Percentiles rank a stretch among this genome's conserved stretches.
phyloP scores from a whole-genome alignment of 2,113 vertebrate genomes.

The Brienomyrus brachyistius region DNA sequence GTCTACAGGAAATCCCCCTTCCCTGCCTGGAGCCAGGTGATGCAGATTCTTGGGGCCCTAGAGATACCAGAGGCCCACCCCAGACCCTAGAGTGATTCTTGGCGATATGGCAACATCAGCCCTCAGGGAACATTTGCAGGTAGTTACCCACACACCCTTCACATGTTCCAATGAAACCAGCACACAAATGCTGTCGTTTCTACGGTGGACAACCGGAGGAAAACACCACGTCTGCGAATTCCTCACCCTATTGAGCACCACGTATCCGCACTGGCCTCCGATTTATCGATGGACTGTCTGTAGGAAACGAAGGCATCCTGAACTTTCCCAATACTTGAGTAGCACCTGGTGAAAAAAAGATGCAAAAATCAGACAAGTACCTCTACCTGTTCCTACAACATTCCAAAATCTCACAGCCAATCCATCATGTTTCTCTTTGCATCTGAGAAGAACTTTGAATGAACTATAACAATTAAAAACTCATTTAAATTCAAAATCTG shows the following conservation, averaged over 20 bases:
- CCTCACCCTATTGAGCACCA: constrained; percentile 99
- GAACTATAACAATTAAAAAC: not conserved
- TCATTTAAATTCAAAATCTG: not conserved
- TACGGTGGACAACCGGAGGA: not conserved
- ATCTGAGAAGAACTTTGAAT: not conserved
- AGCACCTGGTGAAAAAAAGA: constrained; percentile 72
- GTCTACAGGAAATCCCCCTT: not conserved
- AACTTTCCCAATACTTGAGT: constrained; percentile 99
- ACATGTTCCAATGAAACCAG: not conserved
- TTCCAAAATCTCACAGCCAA: not conserved
- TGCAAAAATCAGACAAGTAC: not conserved
- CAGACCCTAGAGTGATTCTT: not conserved
- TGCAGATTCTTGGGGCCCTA: not conserved
- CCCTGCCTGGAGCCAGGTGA: not conserved
- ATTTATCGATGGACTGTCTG: constrained; percentile 98
- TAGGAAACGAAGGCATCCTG: constrained; percentile 99
- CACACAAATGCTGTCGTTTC: not conserved
- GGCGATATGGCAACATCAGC: not conserved
- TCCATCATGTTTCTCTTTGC: not conserved
- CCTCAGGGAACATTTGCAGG: not conserved
- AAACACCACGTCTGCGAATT: not conserved
- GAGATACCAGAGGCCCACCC: not conserved
- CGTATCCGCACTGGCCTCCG: constrained; percentile 97
- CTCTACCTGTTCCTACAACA: not conserved
- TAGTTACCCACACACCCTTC: not conserved